A percentile compares a stretch with the other conserved stretches of the same genome.
phyloP scores from a whole-genome alignment of 2,888 invertebrate genomes.

The Mylabris sibirica region DNA sequence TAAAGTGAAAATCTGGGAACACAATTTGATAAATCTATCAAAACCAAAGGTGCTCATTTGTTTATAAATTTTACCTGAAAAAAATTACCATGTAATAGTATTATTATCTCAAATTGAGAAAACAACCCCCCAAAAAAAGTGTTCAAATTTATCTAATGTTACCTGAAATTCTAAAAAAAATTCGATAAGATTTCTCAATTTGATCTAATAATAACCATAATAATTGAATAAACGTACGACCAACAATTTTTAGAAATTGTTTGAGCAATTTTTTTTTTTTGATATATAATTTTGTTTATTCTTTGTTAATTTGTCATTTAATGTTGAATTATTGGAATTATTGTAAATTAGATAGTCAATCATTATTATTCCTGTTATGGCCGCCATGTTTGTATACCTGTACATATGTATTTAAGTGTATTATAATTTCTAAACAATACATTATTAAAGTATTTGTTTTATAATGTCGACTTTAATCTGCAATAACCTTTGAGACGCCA shows the following conservation, averaged over 20 bases:
- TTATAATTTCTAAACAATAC: slow-evolving; percentile 56
- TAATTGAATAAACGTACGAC: neutral
- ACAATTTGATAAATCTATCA: slow-evolving; percentile 45
- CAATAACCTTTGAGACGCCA: too few relatives aligned
- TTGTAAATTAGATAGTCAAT: slow-evolving; percentile 37
- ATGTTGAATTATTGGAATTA: slow-evolving; percentile 23
- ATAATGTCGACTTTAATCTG: slow-evolving; percentile 31
- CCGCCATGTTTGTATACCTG: slow-evolving; percentile 55
- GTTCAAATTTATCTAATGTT: neutral
- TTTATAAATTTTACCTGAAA: slow-evolving; percentile 50
- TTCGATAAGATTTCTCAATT: slow-evolving; percentile 1
- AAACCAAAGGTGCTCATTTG: slow-evolving; percentile 59
- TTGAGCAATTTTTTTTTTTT: slow-evolving; percentile 34
- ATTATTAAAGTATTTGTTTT: slow-evolving; percentile 59
- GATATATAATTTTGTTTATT: slow-evolving; percentile 38
- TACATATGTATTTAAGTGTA: slow-evolving; percentile 59
- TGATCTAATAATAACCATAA: neutral
- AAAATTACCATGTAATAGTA: slow-evolving; percentile 25
- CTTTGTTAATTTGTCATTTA: slow-evolving; percentile 28
- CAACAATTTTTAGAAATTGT: slow-evolving; percentile 22
- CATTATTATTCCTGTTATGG: slow-evolving; percentile 47
- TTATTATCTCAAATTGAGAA: slow-evolving; percentile 36
- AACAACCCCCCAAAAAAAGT: neutral
- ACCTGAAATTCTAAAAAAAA: slow-evolving; percentile 3
- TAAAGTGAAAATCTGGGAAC: slow-evolving; percentile 14